Evolutionary conservation across 2,797 vertebrate species (phyloP).

Genomic region (Xiphorhynchus erythropygius): DNA sequence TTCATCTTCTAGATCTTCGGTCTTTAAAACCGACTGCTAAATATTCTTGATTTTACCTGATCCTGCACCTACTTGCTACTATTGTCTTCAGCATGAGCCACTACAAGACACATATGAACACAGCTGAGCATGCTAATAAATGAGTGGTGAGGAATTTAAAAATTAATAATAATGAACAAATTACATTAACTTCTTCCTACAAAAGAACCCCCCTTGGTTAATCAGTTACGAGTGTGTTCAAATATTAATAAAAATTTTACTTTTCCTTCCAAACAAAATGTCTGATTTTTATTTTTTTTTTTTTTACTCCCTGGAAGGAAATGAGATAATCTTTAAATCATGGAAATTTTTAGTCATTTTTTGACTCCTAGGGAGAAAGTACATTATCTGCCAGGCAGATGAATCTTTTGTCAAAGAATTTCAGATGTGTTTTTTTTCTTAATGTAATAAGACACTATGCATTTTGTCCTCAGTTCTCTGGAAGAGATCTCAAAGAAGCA

Average conservation of each 20-base stretch:
- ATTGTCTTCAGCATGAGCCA: not conserved
- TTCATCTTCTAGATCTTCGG: not conserved
- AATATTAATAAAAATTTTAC: not conserved
- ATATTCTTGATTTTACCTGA: not conserved
- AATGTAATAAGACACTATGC: conserved; percentile 30
- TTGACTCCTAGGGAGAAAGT: conserved; percentile 13
- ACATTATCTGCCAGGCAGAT: conserved; percentile 2
- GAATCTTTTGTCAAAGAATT: conserved; percentile 35
- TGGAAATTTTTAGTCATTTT: not conserved
- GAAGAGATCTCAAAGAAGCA: conserved; percentile 51
- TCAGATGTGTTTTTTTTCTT: conserved; percentile 41
- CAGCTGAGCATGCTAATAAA: not conserved
- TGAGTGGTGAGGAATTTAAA: not conserved
- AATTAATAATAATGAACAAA: not conserved
- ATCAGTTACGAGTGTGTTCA: not conserved
- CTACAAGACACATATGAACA: not conserved
- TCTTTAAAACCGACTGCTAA: not conserved
- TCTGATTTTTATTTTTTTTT: not conserved
- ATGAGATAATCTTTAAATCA: conserved; percentile 42
- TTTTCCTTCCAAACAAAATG: not conserved
- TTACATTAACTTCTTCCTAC: not conserved
- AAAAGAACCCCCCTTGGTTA: not conserved
- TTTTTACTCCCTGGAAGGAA: not conserved
- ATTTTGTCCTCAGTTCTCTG: conserved; percentile 51
- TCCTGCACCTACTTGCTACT: not conserved